Percentiles rank a stretch among this genome's conserved stretches.
These are phyloP conservation scores for Archips crataeganus DNA, from an alignment of 2,888 invertebrate genomes.

Conservation along the genomic window DNA sequence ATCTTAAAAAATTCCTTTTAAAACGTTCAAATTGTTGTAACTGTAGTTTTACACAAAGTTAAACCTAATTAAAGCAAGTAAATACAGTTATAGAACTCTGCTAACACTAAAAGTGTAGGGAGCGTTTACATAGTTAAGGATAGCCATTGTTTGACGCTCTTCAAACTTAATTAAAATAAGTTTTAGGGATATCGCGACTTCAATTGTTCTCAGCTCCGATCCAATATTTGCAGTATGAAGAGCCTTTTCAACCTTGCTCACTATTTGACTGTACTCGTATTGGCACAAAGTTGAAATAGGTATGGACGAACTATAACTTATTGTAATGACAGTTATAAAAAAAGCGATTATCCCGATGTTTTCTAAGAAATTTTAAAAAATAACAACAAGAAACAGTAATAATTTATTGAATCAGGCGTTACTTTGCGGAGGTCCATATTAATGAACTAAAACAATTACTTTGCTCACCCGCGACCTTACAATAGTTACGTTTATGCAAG, in stretches of 20 bases:
- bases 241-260: slow-evolving; percentile 11
- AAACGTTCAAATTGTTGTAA: not conserved
- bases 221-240: slow-evolving; percentile 20
- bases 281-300: not conserved
- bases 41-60: not conserved
- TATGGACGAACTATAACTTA: not conserved
- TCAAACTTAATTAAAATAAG: slow-evolving; percentile 19
- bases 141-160: not conserved
- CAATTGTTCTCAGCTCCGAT: slow-evolving; percentile 23
- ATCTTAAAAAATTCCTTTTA: too few species aligned
- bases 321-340: too few species aligned
- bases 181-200: not conserved
- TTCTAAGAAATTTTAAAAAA: too few species aligned
- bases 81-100: not conserved
- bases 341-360: too few species aligned
- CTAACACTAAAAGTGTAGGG: not conserved
- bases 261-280: slow-evolving; percentile 1
- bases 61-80: not conserved
- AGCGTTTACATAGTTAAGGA: not conserved
- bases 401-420: too few species aligned
- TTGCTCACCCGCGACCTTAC: too few species aligned
- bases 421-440: too few species aligned
- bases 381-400: too few species aligned
- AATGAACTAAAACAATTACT: too few species aligned
- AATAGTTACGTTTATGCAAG: too few species aligned